Conservation (phyloP, 64 coral and sea anemone species). For the Montipora sp. region DNA sequence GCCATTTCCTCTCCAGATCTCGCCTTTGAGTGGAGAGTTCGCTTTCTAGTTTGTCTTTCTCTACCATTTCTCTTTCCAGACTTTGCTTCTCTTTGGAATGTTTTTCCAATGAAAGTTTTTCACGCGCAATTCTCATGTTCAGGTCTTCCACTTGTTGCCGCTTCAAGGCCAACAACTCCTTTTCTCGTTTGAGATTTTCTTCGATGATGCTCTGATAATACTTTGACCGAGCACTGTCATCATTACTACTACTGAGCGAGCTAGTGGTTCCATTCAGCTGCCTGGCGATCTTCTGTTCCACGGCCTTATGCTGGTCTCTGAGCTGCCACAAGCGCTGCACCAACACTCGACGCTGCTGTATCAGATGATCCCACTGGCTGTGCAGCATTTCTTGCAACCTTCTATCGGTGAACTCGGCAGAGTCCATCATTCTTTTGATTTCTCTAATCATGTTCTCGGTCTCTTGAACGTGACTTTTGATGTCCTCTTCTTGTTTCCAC, state of each 20-base stretch:
- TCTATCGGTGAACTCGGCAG: constrained; percentile 76
- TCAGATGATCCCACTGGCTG: constrained; percentile 79
- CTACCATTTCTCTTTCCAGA: constrained; percentile 68
- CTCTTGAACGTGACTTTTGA: constrained; percentile 78
- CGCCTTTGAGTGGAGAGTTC: constrained; percentile 74
- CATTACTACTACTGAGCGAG: constrained; percentile 54
- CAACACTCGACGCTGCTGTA: constrained; percentile 72
- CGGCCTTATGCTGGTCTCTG: constrained; percentile 71
- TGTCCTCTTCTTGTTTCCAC: constrained; percentile 83
- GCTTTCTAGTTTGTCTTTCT: constrained; percentile 82
- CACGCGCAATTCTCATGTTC: constrained; percentile 58
- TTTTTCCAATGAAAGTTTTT: constrained; percentile 77
- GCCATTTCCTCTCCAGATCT: constrained; percentile 87
- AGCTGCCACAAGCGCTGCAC: constrained; percentile 77
- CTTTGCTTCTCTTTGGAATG: constrained; percentile 72
- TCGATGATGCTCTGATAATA: constrained; percentile 84
- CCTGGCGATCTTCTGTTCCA: constrained; percentile 75
- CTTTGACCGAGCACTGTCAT: constrained; percentile 59
- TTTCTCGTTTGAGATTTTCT: constrained; percentile 85
- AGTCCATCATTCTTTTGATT: constrained; percentile 74
- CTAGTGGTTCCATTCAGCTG: constrained; percentile 65
- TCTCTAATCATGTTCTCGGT: constrained; percentile 88
- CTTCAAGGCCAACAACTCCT: constrained; percentile 72
- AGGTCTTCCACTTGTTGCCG: constrained; percentile 88
- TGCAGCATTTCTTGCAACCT: constrained; percentile 75